Evolutionary conservation across 2,888 invertebrate species (phyloP), one percentile per base, ranked within the genome.

Genomic region (Pachliopta kotzebuea): DNA sequence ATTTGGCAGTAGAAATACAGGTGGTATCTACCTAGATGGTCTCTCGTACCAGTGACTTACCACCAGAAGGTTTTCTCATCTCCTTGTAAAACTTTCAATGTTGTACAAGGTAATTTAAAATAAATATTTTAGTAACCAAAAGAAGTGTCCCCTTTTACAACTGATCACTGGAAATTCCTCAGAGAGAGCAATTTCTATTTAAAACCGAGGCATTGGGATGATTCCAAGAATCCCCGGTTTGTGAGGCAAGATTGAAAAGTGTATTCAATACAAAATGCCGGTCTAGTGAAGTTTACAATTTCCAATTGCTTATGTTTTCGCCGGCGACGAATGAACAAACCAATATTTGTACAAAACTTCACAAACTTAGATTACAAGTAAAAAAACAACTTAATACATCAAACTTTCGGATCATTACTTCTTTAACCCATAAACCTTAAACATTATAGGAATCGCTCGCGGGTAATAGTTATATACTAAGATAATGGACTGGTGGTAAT

Each of bases 231-330:
- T 21, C 50, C 9, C 1, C 50, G 11, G 21, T 11, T 52, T 52
- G 50, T n/a, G 11, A 14, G 11, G 50, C 50, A 52, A 23, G 9
- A 52, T 52, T 52, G 21, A 52, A 52, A 21, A 11, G 21, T 52
- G n/a, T 52, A 52, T 50, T 50, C 20, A 50, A n/a, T 21, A 52
- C 21, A 52, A 52, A 52, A n/a, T 52, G 20, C 50, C 50, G 21
- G 11, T 52, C 11, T 4, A 21, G 21, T 21, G 50, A 21, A n/a
- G 45, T 45, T 45, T 18, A 37, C 37, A 37, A 45, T 18, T 45
- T 45, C n/a, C 45, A n/a, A 45, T 45, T 45, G 45, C n/a, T 45
- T n/a, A 45, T n/a, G n/a, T 45, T 45, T 45, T 45, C 8, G 18
- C 8, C 6, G n/a, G 6, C n/a, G n/a, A 18, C n/a, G n/a, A 4